A percentile compares a stretch with the other conserved stretches of the same genome.
Evolutionary conservation across 2,797 vertebrate species (phyloP).

Genomic region (Yasuhikotakia modesta): DNA sequence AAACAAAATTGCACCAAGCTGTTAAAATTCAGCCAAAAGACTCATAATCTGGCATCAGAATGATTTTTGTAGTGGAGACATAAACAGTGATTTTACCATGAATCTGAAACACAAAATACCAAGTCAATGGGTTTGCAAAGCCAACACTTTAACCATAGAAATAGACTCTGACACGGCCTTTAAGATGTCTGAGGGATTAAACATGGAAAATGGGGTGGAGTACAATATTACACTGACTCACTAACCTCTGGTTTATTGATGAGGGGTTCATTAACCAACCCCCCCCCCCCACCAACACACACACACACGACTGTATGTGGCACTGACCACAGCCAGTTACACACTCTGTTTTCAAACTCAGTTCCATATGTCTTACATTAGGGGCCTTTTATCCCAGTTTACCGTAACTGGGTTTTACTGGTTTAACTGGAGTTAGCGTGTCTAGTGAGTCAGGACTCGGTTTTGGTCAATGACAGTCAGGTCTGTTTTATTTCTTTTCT

Average conservation of each 20-base stretch:
- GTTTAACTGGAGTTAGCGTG: constrained; percentile 63
- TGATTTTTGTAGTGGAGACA: constrained; percentile 18
- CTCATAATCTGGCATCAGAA: not conserved
- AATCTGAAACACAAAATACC: constrained; percentile 18
- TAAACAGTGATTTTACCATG: constrained; percentile 35
- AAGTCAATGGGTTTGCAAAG: constrained; percentile 30
- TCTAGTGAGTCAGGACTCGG: constrained; percentile 38
- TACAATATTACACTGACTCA: constrained; percentile 51
- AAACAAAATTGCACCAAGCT: constrained; percentile 38
- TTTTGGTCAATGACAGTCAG: constrained; percentile 50
- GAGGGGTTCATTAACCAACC: constrained; percentile 39
- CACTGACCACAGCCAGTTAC: constrained; percentile 63
- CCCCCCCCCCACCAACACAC: constrained; percentile 23
- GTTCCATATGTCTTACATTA: constrained; percentile 75
- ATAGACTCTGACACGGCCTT: constrained; percentile 34
- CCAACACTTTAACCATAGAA: constrained; percentile 30
- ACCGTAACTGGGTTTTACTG: constrained; percentile 73
- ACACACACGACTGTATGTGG: constrained; percentile 51
- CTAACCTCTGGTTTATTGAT: constrained; percentile 54
- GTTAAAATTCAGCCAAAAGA: constrained; percentile 15
- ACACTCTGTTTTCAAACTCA: constrained; percentile 51
- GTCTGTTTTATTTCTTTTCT: constrained; percentile 10
- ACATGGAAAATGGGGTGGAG: constrained; percentile 63
- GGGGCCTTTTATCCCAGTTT: constrained; percentile 70
- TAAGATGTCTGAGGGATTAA: constrained; percentile 41